phyloP scores from a whole-genome alignment of 2,888 invertebrate species.

The Patella depressa region DNA sequence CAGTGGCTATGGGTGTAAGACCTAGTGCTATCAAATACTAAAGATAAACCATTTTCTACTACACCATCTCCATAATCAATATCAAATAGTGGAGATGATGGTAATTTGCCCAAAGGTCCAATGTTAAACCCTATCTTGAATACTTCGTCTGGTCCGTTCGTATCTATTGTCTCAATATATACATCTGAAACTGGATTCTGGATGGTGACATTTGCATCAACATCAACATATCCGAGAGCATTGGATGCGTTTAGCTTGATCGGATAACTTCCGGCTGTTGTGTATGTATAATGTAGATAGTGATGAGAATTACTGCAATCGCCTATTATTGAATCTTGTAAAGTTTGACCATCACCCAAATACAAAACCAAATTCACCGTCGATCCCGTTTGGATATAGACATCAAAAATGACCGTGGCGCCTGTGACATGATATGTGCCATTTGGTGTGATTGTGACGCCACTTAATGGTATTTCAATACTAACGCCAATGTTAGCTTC shows the following conservation, averaged over 20 bases:
- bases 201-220: background rate
- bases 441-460: constrained; percentile 12
- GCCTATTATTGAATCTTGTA: background rate
- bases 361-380: constrained; percentile 12
- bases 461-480: constrained; percentile 20
- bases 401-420: constrained; percentile 10
- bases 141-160: constrained; percentile 15
- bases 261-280: constrained; percentile 1
- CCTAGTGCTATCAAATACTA: background rate
- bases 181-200: constrained; percentile 22
- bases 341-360: constrained; percentile 13
- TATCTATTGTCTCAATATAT: constrained; percentile 4
- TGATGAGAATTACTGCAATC: constrained; percentile 6
- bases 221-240: constrained; percentile 2
- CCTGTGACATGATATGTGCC: constrained; percentile 13
- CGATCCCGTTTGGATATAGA: constrained; percentile 16
- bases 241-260: constrained; percentile 14
- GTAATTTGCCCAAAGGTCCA: background rate
- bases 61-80: constrained; percentile 31
- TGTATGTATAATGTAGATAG: constrained; percentile 11
- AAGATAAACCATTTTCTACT: background rate
- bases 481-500: constrained; percentile 12
- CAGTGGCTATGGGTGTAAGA: constrained; percentile 14
- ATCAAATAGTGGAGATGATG: constrained; percentile 24
- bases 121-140: constrained; percentile 23